A percentile compares a stretch with the other conserved stretches of the same genome.
Conservation (phyloP, 2,888 invertebrate genomes). For the Netelia fuscicornis region DNA sequence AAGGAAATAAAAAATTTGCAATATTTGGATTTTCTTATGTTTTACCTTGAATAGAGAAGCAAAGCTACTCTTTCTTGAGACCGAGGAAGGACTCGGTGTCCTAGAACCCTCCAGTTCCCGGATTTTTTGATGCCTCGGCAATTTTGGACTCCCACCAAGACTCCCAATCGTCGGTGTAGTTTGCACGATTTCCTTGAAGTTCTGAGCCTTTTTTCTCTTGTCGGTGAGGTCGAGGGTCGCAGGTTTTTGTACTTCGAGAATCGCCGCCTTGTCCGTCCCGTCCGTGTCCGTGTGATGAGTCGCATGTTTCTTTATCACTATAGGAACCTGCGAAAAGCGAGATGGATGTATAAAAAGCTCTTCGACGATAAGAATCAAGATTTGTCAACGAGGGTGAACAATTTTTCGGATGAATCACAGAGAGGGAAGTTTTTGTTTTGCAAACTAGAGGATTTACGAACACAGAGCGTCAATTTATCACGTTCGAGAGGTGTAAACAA, state of each 20-base stretch:
- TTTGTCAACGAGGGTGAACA: not conserved
- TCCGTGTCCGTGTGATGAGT: conserved; percentile 63
- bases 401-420: conserved; percentile 3
- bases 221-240: conserved; percentile 87
- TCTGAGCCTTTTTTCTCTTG: conserved; percentile 79
- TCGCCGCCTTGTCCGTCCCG: conserved; percentile 83
- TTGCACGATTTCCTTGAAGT: conserved; percentile 78
- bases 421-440: not conserved
- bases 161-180: conserved; percentile 76
- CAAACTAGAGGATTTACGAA: conserved; percentile 31
- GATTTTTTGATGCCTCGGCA: conserved; percentile 83
- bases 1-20: not conserved
- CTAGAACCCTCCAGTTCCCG: conserved; percentile 83
- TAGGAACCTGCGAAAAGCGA: conserved; percentile 76
- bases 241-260: conserved; percentile 86
- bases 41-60: conserved; percentile 92
- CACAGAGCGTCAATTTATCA: not conserved
- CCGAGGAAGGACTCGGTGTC: conserved; percentile 90
- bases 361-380: not conserved
- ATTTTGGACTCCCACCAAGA: conserved; percentile 78
- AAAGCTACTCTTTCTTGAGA: conserved; percentile 92
- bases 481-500: not conserved
- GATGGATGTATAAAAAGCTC: conserved; percentile 19
- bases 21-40: not conserved
- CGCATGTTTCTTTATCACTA: conserved; percentile 74